Percentiles rank a stretch among this genome's conserved stretches.
Evolutionary conservation across 2,113 vertebrate genomes (phyloP).

Genomic region (Pelecanoides urinatrix): DNA sequence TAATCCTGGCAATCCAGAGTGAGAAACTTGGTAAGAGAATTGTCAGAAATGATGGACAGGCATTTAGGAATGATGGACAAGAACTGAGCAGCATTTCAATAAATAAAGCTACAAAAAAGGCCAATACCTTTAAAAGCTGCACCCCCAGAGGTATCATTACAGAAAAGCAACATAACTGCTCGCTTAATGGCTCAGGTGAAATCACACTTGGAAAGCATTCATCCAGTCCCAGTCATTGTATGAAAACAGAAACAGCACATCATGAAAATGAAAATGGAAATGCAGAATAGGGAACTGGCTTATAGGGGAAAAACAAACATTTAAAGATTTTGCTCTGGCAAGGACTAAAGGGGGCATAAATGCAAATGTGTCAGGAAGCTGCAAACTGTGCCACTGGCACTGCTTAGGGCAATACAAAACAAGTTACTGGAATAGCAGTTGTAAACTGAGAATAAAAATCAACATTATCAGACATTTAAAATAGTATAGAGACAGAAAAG

Average conservation of each 20-base stretch:
- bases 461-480: not conserved
- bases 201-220: not conserved
- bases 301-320: not conserved
- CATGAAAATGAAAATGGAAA: not conserved
- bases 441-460: not conserved
- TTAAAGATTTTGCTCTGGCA: not conserved
- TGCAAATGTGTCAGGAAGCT: not conserved
- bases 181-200: slow-evolving; percentile 4
- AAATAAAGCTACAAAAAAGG: not conserved
- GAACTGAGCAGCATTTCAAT: not conserved
- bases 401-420: not conserved
- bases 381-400: not conserved
- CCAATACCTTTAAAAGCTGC: not conserved
- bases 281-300: accelerated
- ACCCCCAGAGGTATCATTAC: not conserved
- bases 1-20: not conserved
- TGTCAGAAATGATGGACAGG: not conserved
- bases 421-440: not conserved
- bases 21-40: not conserved
- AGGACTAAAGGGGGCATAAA: not conserved
- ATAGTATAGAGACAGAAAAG: not conserved
- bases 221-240: not conserved
- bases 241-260: not conserved
- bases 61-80: not conserved
- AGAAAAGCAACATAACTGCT: not conserved